These are phyloP conservation scores for Saccopteryx bilineata DNA, from an alignment of 2,113 vertebrate genomes.

Conservation along the genomic window DNA sequence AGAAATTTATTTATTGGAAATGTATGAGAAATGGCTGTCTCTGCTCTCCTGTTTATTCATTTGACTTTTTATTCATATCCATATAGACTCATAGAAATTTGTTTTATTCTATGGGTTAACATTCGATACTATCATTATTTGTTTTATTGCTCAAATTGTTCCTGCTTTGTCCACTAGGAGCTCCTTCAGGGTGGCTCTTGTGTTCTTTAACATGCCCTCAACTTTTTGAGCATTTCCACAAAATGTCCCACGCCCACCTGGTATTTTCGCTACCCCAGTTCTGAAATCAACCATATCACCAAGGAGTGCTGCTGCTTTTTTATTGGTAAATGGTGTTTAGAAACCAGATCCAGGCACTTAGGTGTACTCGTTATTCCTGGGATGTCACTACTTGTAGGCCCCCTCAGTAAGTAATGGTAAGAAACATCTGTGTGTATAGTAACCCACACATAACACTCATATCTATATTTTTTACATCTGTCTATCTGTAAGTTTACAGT, in stretches of 20 bases:
- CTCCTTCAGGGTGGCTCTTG: constrained; percentile 25
- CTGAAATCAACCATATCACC: constrained; percentile 33
- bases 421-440: constrained; percentile 34
- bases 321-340: constrained; percentile 64
- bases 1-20: constrained; percentile 40
- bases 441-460: not conserved
- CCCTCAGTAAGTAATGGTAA: not conserved
- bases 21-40: constrained; percentile 17
- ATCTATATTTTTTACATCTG: not conserved
- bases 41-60: constrained; percentile 14
- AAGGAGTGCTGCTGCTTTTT: constrained; percentile 37
- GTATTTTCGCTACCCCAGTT: not conserved
- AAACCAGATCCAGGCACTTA: constrained; percentile 37
- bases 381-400: not conserved
- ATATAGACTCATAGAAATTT: constrained; percentile 20
- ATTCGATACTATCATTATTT: constrained; percentile 37
- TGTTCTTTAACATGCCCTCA: constrained; percentile 32
- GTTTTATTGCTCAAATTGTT: constrained; percentile 43
- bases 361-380: constrained; percentile 15
- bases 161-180: constrained; percentile 6
- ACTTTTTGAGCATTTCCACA: constrained; percentile 42
- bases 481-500: not conserved
- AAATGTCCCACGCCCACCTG: constrained; percentile 13
- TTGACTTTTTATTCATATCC: constrained; percentile 15
- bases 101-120: constrained; percentile 38